These are phyloP conservation scores for Larimichthys crocea DNA, from an alignment of 2,113 vertebrate species.

Conservation along the genomic window DNA sequence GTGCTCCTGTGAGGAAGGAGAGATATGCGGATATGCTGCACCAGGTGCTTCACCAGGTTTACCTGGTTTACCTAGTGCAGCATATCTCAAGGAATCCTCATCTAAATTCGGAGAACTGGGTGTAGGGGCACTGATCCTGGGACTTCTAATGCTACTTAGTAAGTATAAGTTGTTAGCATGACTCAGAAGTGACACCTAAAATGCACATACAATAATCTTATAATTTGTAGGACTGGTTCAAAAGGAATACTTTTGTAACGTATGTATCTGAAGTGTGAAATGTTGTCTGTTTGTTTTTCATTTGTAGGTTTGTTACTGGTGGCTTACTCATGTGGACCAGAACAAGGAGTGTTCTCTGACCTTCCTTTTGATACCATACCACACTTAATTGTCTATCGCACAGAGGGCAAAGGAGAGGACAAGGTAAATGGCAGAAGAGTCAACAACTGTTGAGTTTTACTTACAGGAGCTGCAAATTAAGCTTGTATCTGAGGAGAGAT, in stretches of 20 bases:
- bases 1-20: conserved; percentile 50
- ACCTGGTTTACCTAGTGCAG: background rate
- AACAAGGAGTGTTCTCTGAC: conserved; percentile 42
- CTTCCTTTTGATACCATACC: conserved; percentile 40
- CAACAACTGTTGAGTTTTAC: no score
- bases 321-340: conserved; percentile 66
- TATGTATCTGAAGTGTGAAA: background rate
- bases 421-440: conserved; percentile 12
- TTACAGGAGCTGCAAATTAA: no score
- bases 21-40: conserved; percentile 13
- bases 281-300: conserved; percentile 48
- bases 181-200: background rate
- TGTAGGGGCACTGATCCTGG: conserved; percentile 78
- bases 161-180: conserved; percentile 69
- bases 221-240: no score
- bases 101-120: conserved; percentile 74
- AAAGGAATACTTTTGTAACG: background rate
- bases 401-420: conserved; percentile 33
- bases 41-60: background rate
- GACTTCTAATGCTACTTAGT: conserved; percentile 82
- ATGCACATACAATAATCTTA: background rate
- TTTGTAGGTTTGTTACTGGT: conserved; percentile 80
- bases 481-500: no score
- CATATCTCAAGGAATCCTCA: background rate
- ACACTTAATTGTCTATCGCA: conserved; percentile 38